A percentile compares a stretch with the other conserved stretches of the same genome.
Evolutionary conservation across 2,888 invertebrate genomes (phyloP).

Genomic region (Ommatoiulus sabulosus): DNA sequence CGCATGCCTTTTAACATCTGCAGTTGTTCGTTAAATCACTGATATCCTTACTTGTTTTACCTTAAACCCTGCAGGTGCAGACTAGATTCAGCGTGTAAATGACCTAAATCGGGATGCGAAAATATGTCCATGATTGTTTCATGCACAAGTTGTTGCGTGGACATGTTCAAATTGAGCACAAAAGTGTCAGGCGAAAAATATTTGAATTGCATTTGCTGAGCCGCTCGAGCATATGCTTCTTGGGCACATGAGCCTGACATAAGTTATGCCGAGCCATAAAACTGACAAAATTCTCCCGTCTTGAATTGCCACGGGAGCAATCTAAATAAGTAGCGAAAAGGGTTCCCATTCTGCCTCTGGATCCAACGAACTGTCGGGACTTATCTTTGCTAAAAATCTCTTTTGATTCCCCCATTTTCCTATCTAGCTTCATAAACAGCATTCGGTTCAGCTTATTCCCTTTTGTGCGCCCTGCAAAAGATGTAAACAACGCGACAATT

Average conservation of each 20-base stretch:
- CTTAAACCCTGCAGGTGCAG: not conserved
- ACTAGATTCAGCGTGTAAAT: not conserved
- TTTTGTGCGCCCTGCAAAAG: constrained; percentile 4
- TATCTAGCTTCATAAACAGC: constrained; percentile 28
- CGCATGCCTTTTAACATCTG: not conserved
- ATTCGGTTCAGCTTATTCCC: constrained; percentile 12
- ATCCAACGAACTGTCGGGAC: not conserved
- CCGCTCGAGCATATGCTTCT: not conserved
- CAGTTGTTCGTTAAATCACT: not conserved
- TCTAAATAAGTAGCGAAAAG: constrained; percentile 40
- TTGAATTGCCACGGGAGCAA: constrained; percentile 27
- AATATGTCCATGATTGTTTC: not conserved
- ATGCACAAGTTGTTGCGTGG: too few relatives aligned
- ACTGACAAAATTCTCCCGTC: constrained; percentile 17
- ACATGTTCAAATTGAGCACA: too few relatives aligned
- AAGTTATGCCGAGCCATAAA: not conserved
- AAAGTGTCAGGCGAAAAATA: not conserved
- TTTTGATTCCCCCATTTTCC: not conserved
- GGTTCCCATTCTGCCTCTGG: not conserved
- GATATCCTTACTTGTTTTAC: constrained; percentile 11
- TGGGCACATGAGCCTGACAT: not conserved
- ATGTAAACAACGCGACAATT: constrained; percentile 38
- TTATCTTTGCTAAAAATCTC: not conserved
- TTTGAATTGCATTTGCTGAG: not conserved
- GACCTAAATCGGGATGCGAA: not conserved